Percentiles rank a stretch among this genome's conserved stretches.
These are phyloP conservation scores for Venusia cambrica DNA, from an alignment of 2,888 invertebrate genomes.

Conservation along the genomic window DNA sequence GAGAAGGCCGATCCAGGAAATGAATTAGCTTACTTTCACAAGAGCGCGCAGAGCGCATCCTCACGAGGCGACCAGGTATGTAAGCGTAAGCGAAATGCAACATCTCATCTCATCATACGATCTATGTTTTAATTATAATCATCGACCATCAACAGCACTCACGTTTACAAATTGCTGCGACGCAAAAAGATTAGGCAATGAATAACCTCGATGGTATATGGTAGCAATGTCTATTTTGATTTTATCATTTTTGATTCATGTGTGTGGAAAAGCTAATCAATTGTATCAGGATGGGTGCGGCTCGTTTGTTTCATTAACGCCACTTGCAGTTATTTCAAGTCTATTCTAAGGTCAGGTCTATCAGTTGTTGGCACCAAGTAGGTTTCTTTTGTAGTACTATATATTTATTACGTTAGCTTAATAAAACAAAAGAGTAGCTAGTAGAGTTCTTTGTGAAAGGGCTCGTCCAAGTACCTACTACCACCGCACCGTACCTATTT, in stretches of 20 bases:
- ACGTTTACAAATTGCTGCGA: slow-evolving; percentile 7
- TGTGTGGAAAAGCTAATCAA: too few relatives aligned
- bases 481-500: too few relatives aligned
- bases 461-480: too few relatives aligned
- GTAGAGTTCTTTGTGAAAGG: too few relatives aligned
- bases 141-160: slow-evolving; percentile 20
- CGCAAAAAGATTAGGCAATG: slow-evolving; percentile 2
- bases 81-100: slow-evolving; percentile 14
- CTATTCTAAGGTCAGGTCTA: slow-evolving; percentile 2
- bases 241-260: not conserved
- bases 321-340: slow-evolving; percentile 17
- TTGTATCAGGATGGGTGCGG: slow-evolving; percentile 12
- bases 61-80: slow-evolving; percentile 14
- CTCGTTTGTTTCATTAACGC: slow-evolving; percentile 12
- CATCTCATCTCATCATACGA: slow-evolving; percentile 24
- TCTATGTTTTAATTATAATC: slow-evolving; percentile 18
- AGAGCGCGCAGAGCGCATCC: slow-evolving; percentile 34
- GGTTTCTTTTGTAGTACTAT: too few relatives aligned
- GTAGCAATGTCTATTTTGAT: slow-evolving; percentile 4
- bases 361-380: too few relatives aligned
- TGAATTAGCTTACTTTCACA: slow-evolving; percentile 50
- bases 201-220: not conserved
- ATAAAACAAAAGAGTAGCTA: too few relatives aligned
- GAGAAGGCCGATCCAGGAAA: slow-evolving; percentile 46
- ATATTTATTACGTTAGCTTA: too few relatives aligned